phyloP scores from a whole-genome alignment of 2,113 vertebrate genomes.

The Mormoops blainvillei region DNA sequence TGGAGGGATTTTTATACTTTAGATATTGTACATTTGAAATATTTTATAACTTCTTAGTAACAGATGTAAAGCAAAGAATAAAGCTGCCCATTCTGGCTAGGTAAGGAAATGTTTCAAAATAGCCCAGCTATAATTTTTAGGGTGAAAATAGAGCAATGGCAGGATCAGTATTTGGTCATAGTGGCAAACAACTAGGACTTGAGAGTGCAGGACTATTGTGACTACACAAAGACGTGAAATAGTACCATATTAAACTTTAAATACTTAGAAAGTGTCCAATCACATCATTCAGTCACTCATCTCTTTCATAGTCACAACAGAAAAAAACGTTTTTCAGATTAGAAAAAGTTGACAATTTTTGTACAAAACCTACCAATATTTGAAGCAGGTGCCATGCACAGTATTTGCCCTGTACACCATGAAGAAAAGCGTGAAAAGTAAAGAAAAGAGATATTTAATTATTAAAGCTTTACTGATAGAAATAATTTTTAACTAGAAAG shows the following conservation, averaged over 20 bases:
- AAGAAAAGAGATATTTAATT: conserved; percentile 86
- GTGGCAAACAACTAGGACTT: conserved; percentile 8
- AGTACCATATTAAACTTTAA: conserved; percentile 63
- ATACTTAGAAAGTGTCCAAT: conserved; percentile 63
- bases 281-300: conserved; percentile 73
- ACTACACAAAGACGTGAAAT: conserved; percentile 66
- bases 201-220: not conserved
- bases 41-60: not conserved
- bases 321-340: conserved; percentile 74
- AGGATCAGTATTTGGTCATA: conserved; percentile 9
- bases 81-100: not conserved
- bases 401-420: conserved; percentile 86
- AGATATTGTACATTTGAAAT: not conserved
- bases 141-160: not conserved
- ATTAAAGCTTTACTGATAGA: conserved; percentile 81
- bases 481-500: conserved; percentile 77
- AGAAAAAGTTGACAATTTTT: conserved; percentile 80
- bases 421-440: conserved; percentile 86
- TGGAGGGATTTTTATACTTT: not conserved
- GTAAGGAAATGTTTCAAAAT: conserved; percentile 10
- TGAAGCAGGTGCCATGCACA: conserved; percentile 89
- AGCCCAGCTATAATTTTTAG: not conserved
- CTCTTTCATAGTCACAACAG: conserved; percentile 71
- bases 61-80: not conserved
- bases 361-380: conserved; percentile 86